Evolutionary conservation across 2,113 vertebrate genomes (phyloP).

Genomic region (Ramphastos sulfuratus): DNA sequence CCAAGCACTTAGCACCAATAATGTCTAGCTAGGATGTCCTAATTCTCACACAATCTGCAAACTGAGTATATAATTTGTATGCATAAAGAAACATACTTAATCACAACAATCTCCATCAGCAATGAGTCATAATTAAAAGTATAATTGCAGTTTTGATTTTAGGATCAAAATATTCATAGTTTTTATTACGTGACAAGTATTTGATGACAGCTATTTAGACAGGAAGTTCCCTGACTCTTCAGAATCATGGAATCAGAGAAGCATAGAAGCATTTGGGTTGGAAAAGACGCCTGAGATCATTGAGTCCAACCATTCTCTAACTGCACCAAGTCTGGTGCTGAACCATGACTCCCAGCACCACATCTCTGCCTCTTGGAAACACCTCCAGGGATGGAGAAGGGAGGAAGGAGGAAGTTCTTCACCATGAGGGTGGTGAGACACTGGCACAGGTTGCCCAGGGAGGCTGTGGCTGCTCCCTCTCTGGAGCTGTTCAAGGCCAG

Average conservation of each 20-base stretch:
- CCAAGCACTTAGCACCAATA: background rate
- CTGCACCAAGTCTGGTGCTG: too few species aligned
- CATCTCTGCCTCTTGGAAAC: too few species aligned
- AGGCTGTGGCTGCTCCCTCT: too few species aligned
- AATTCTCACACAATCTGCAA: conserved; percentile 9
- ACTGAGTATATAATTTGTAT: conserved; percentile 40
- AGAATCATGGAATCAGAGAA: background rate
- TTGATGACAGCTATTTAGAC: background rate
- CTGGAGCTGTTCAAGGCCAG: too few species aligned
- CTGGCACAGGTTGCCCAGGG: too few species aligned
- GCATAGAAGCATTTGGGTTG: too few species aligned
- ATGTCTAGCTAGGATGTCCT: background rate
- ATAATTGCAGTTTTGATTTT: conserved; percentile 64
- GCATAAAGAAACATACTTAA: conserved; percentile 44
- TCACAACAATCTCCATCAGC: conserved; percentile 58
- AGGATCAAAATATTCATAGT: conserved; percentile 54
- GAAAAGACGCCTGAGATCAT: too few species aligned
- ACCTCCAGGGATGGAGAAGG: too few species aligned
- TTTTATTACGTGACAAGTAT: conserved; percentile 38
- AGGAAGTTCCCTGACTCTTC: background rate
- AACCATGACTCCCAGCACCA: too few species aligned
- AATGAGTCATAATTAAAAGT: conserved; percentile 57
- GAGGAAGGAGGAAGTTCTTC: too few species aligned
- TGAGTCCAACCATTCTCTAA: too few species aligned
- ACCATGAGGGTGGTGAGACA: too few species aligned